Percentiles rank a stretch among this genome's conserved stretches.
Evolutionary conservation across 2,888 invertebrate genomes (phyloP).

Genomic region (Bhutanitis thaidina): DNA sequence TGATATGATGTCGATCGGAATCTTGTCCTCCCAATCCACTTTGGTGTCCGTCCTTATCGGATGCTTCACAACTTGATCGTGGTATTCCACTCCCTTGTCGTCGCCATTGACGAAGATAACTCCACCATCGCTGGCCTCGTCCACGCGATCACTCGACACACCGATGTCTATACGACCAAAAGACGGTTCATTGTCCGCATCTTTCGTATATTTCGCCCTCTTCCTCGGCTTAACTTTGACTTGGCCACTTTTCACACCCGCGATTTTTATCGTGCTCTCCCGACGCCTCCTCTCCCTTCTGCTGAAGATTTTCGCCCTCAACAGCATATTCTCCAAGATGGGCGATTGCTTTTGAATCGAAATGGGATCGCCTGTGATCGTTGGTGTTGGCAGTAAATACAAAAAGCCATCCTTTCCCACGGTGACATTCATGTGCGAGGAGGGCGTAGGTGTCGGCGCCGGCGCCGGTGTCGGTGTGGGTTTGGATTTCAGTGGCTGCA

Average conservation of each 20-base stretch:
- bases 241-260: too few relatives aligned
- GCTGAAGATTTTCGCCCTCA: too few relatives aligned
- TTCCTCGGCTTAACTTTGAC: too few relatives aligned
- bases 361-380: too few relatives aligned
- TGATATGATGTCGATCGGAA: constrained; percentile 47
- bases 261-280: too few relatives aligned
- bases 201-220: not conserved
- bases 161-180: too few relatives aligned
- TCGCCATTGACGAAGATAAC: not conserved
- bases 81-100: not conserved
- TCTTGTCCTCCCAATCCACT: constrained; percentile 48
- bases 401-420: not conserved
- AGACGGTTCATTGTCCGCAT: too few relatives aligned
- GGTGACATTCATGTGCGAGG: not conserved
- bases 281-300: too few relatives aligned
- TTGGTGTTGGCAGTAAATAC: not conserved
- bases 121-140: not conserved
- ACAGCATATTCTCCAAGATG: too few relatives aligned
- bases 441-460: not conserved
- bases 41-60: not conserved
- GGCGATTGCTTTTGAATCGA: too few relatives aligned
- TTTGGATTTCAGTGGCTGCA: not conserved
- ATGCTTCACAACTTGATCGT: not conserved
- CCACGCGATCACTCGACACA: not conserved
- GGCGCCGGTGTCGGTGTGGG: too few relatives aligned